Evolutionary conservation across 2,113 vertebrate genomes (phyloP), one percentile per base, ranked within the genome.

Genomic region (Tor tambroides): DNA sequence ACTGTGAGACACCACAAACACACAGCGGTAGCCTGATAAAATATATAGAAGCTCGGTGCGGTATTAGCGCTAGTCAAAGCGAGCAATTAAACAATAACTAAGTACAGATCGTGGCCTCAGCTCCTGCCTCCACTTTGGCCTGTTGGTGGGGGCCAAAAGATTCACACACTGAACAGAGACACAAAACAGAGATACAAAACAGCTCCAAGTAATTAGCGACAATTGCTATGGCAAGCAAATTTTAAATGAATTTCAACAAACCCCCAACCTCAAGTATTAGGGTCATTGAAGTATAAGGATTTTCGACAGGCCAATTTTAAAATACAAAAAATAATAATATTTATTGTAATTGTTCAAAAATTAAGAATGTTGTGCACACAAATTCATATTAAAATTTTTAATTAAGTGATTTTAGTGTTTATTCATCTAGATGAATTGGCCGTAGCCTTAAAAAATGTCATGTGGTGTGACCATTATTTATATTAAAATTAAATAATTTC

Each of bases 21-120:
- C 78, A 80, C 89, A 87, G 77, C 26, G 49, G 79, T 88, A 86
- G 85, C 86, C 80, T 84, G 80, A 86, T 77, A 84, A 89, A 88
- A 80, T 71, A 88, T 14, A 82, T 59, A 56, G 84, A 88, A 88
- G 85, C 86, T 72, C 76, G 81, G 78, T 56, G 83, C 10, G 41
- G 87, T 84, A 87, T 87, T 87, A 71, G 43, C 26, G 10, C 81
- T 35, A 71, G 28, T 67, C 63, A 30, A 83, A 83, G 28, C 8
- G 26, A 83, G 28, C 63, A 32, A 83, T 69, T 83, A 83, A 67
- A 69, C 81, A 71, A 71, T 32, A 69, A 49, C 80, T 49, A 67
- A 67, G 26, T 71, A 19, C 81, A 83, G 63, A 71, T 51, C 28
- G 28, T 67, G 65, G 17, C 41, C 28, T 69, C 80, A 67, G 80